These are phyloP conservation scores for Brachionus plicatilis DNA, from an alignment of 1,140 invertebrate species.

Conservation along the genomic window DNA sequence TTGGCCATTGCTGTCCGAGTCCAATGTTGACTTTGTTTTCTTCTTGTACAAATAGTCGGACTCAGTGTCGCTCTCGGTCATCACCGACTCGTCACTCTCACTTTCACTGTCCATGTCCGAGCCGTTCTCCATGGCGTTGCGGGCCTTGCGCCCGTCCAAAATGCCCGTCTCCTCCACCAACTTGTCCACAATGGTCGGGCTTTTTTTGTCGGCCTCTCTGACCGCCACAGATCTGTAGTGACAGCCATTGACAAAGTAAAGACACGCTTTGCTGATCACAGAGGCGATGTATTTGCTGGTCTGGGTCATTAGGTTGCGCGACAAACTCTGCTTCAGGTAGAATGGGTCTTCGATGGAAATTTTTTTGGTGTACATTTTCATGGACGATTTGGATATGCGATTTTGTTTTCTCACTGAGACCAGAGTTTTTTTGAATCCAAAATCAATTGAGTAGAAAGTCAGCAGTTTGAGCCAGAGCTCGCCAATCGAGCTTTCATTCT, in stretches of 20 bases:
- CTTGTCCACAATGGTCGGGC: background rate
- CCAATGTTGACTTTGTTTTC: background rate
- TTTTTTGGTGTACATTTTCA: conserved; percentile 56
- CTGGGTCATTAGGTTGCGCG: conserved; percentile 10
- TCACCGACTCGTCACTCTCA: background rate
- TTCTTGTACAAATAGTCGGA: background rate
- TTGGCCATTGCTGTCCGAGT: background rate
- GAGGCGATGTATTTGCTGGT: conserved; percentile 20
- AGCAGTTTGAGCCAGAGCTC: conserved; percentile 56
- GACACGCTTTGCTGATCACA: conserved; percentile 16
- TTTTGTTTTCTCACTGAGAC: conserved; percentile 51
- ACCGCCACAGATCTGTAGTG: background rate
- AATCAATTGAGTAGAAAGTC: conserved; percentile 56
- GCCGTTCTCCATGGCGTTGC: background rate
- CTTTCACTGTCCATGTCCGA: background rate
- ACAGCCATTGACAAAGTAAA: background rate
- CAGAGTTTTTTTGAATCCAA: conserved; percentile 51
- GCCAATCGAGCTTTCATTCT: conserved; percentile 45
- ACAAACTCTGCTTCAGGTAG: conserved; percentile 12
- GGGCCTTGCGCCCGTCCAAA: background rate
- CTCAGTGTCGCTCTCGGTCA: background rate
- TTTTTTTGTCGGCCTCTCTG: background rate
- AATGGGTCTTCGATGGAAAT: conserved; percentile 58
- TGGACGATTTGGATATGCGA: conserved; percentile 48
- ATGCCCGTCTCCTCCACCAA: background rate